Evolutionary conservation across 2,888 invertebrate genomes (phyloP).

Genomic region (Pristionchus maxplancki): DNA sequence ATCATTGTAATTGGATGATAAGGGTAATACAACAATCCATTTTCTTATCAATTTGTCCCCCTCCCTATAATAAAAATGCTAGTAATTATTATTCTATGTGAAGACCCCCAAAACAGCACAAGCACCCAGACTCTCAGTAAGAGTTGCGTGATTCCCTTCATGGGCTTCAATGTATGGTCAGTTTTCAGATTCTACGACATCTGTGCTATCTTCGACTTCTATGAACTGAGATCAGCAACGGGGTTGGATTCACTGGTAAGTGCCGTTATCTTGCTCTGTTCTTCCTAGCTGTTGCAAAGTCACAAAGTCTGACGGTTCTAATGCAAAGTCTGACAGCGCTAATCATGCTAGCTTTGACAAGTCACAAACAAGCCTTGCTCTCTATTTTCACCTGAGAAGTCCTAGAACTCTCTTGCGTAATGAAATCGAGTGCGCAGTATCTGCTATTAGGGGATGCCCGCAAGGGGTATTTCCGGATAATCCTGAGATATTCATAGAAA

Average conservation of each 20-base stretch:
- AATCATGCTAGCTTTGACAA: no score
- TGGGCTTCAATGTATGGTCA: no score
- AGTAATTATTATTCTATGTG: no score
- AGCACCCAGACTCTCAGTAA: no score
- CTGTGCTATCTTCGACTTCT: constrained; percentile 17
- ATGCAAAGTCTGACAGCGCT: not conserved
- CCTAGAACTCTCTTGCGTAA: not conserved
- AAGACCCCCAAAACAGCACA: no score
- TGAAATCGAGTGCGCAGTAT: not conserved
- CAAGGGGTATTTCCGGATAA: constrained; percentile 17
- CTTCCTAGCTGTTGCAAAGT: no score
- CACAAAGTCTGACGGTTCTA: not conserved
- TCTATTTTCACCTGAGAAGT: not conserved
- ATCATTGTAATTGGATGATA: no score
- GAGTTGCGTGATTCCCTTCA: no score
- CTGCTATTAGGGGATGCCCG: not conserved
- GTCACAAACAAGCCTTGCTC: not conserved
- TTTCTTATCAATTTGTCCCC: no score
- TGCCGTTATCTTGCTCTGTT: no score
- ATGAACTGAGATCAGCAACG: not conserved
- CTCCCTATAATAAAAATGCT: no score
- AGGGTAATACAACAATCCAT: no score
- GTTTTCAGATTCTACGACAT: constrained; percentile 10
- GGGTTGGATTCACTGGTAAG: not conserved
- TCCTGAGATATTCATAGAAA: not conserved